Evolutionary conservation across 2,113 vertebrate species (phyloP), one percentile per base, ranked within the genome.

Genomic region (Diadophis punctatus): DNA sequence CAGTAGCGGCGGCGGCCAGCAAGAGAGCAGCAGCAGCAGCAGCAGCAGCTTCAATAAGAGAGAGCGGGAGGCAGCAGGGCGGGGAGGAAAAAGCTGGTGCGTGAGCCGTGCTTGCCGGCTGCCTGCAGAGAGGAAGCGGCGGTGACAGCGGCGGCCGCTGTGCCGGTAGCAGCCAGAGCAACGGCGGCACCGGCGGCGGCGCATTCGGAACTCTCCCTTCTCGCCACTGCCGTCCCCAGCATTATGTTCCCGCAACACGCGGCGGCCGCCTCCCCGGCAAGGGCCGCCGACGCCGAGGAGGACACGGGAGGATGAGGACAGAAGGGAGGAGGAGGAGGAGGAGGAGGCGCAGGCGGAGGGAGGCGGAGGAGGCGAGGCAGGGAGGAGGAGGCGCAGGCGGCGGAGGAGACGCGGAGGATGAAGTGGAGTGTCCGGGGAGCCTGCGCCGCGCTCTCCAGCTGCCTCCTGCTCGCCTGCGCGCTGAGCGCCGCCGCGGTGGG

Each of bases 371-470:
- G 51, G 91, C 49, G 90, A 98, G 97, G 97, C 93, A 94, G 97
- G 48, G 48, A 48, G 48, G 46, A 88, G 85, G 90, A 98, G 97
- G 97, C 93, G 95, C 96, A 95, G 97, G 97, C 95, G 97, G 97
- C 98, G 98, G 96, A 97, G 97, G 97, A 97, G 98, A 96, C 98
- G 98, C 98, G 98, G 98, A 99, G 98, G 98, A 99, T 99, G 98
- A 99, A 98, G 99, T 98, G 98, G 98, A 98, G 98, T 98, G 98
- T 98, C 97, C 98, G 98, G 98, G 99, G 98, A 98, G 98, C 98
- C 98, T 98, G 98, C 98, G 98, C 98, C 98, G 98, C 98, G 97
- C 97, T 99, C 95, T 98, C 98, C 97, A 98, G 98, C 98, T 98
- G 98, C 97, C 98, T 99, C 96, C 98, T 99, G 97, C 98, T 99